Evolutionary conservation across 2,113 vertebrate genomes (phyloP).

Genomic region (Channa maculata): DNA sequence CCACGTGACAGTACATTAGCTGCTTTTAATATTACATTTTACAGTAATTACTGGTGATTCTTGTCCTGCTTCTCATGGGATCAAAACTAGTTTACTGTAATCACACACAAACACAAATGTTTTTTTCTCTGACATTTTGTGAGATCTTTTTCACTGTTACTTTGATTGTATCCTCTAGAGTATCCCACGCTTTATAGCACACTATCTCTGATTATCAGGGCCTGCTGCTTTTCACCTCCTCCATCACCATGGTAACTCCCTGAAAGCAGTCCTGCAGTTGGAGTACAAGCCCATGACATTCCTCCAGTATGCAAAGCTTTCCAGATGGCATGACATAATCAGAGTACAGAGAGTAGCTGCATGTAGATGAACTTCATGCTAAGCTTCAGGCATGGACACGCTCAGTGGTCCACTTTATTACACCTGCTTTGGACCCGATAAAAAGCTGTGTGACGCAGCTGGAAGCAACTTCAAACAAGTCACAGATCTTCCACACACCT

Average conservation of each 20-base stretch:
- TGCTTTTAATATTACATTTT: too few species aligned
- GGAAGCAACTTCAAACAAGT: constrained; percentile 58
- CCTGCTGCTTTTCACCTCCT: constrained; percentile 12
- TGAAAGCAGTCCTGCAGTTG: constrained; percentile 22
- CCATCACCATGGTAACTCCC: constrained; percentile 51
- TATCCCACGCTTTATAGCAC: background rate
- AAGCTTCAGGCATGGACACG: constrained; percentile 56
- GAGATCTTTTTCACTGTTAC: background rate
- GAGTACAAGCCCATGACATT: constrained; percentile 7
- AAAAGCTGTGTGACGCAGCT: constrained; percentile 51
- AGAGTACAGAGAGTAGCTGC: constrained; percentile 37
- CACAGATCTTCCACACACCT: constrained; percentile 37
- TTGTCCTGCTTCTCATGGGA: too few species aligned
- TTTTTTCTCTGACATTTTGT: background rate
- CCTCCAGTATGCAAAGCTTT: constrained; percentile 16
- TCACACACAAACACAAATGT: background rate
- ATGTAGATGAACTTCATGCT: constrained; percentile 59
- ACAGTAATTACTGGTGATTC: too few species aligned
- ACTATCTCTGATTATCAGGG: constrained; percentile 12
- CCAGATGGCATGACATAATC: constrained; percentile 33
- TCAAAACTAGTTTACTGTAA: too few species aligned
- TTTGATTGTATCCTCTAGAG: constrained; percentile 23
- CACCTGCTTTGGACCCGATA: constrained; percentile 66
- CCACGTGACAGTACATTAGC: too few species aligned
- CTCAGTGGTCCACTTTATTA: constrained; percentile 67